Percentiles rank a stretch among this genome's conserved stretches.
phyloP scores from a whole-genome alignment of 2,888 invertebrate species.

The Galerucella pusilla region DNA sequence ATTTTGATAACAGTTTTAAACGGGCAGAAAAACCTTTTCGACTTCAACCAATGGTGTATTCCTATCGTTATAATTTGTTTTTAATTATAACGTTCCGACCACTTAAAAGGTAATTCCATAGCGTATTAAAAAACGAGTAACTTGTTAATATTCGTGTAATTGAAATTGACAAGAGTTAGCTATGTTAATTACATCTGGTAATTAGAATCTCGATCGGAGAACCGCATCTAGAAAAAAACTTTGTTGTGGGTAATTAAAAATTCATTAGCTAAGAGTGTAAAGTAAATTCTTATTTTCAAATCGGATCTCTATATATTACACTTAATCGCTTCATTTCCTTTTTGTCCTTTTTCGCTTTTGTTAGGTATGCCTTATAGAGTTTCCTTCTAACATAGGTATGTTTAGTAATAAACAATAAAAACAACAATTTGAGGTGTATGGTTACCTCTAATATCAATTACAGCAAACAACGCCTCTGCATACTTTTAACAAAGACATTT shows the following conservation, averaged over 20 bases:
- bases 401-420: no score
- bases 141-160: constrained; percentile 60
- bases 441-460: no score
- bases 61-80: constrained; percentile 42
- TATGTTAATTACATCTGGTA: constrained; percentile 62
- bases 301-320: not conserved
- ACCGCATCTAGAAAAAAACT: constrained; percentile 62
- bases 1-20: constrained; percentile 1
- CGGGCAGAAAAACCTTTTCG: not conserved
- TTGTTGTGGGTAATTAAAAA: constrained; percentile 64
- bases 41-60: constrained; percentile 40
- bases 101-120: constrained; percentile 42
- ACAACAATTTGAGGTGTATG: no score
- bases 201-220: constrained; percentile 62
- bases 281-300: constrained; percentile 61
- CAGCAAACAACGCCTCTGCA: no score
- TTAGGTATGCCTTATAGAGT: not conserved
- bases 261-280: constrained; percentile 64
- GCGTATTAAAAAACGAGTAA: constrained; percentile 48
- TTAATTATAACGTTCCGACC: constrained; percentile 43
- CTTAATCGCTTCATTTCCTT: not conserved
- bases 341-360: not conserved
- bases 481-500: no score
- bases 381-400: not conserved
- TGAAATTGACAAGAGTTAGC: constrained; percentile 62